Percentiles rank a stretch among this genome's conserved stretches.
These are phyloP conservation scores for Drosophila setosimentum DNA, from an alignment of 2,888 invertebrate genomes.

Conservation along the genomic window DNA sequence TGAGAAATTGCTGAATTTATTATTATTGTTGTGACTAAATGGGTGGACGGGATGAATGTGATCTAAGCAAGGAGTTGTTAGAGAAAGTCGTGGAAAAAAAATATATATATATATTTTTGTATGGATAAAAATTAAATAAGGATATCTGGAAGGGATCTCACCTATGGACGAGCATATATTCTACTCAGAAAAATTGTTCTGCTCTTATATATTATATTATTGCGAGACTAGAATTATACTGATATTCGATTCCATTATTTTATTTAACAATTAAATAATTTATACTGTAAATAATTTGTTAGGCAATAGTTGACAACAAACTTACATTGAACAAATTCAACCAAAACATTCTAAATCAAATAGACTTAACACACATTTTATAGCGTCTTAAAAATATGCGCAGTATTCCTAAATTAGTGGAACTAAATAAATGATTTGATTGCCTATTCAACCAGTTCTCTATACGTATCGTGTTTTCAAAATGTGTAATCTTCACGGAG, in stretches of 20 bases:
- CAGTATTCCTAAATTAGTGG: conserved; percentile 42
- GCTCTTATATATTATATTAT: not conserved
- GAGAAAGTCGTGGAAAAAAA: not conserved
- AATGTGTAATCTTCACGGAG: conserved; percentile 50
- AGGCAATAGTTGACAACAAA: conserved; percentile 5
- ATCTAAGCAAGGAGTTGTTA: not conserved
- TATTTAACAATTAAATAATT: not conserved
- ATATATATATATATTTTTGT: not conserved
- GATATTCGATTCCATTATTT: not conserved
- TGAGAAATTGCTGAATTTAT: conserved; percentile 40
- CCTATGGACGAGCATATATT: not conserved
- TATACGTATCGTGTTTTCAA: conserved; percentile 20
- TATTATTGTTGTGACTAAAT: conserved; percentile 11
- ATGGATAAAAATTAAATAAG: not conserved
- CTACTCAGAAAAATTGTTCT: no score
- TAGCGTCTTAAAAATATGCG: conserved; percentile 33
- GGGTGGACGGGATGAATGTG: conserved; percentile 22
- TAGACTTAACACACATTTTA: conserved; percentile 23
- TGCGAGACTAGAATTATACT: not conserved
- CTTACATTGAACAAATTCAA: conserved; percentile 1
- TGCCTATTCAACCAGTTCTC: conserved; percentile 24
- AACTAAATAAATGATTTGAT: conserved; percentile 48
- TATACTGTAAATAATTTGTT: not conserved
- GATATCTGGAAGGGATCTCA: not conserved
- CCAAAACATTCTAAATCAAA: conserved; percentile 37